Conservation (phyloP, 2,888 invertebrate species). For the Platypus cylindrus region DNA sequence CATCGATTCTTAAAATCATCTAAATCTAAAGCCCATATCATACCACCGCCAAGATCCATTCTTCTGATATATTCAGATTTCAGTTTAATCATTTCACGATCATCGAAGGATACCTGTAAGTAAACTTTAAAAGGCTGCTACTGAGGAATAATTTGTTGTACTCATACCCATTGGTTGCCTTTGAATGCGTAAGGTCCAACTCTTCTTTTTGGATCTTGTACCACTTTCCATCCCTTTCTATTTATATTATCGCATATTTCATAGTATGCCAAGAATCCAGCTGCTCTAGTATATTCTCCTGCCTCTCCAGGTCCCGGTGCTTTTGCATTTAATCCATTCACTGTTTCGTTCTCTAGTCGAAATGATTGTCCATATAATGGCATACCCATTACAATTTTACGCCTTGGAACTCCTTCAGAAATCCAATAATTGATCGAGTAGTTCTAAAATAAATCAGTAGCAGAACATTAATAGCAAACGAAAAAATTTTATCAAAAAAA, state of each 20-base stretch:
- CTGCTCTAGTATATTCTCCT: slow-evolving; percentile 74
- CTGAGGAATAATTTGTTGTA: not conserved
- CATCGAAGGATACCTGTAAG: slow-evolving; percentile 54
- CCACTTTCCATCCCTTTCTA: slow-evolving; percentile 65
- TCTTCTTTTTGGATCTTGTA: slow-evolving; percentile 60
- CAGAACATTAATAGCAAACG: slow-evolving; percentile 8
- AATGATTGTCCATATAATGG: slow-evolving; percentile 83
- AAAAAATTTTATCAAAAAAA: slow-evolving; percentile 1
- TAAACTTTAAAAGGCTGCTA: not conserved
- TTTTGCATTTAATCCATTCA: slow-evolving; percentile 58
- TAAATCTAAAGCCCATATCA: slow-evolving; percentile 84
- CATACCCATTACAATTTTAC: slow-evolving; percentile 79
- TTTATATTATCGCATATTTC: slow-evolving; percentile 79
- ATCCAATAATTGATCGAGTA: slow-evolving; percentile 85
- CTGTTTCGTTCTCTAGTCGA: slow-evolving; percentile 46
- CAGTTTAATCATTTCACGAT: slow-evolving; percentile 60
- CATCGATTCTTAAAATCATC: slow-evolving; percentile 76
- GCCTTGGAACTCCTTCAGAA: slow-evolving; percentile 65
- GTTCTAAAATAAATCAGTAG: slow-evolving; percentile 46
- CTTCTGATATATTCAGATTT: slow-evolving; percentile 70
- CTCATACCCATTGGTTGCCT: slow-evolving; percentile 72
- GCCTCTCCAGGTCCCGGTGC: slow-evolving; percentile 68
- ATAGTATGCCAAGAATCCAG: slow-evolving; percentile 79
- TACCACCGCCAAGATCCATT: slow-evolving; percentile 70
- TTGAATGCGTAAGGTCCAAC: slow-evolving; percentile 85